Percentiles rank a stretch among this genome's conserved stretches.
Evolutionary conservation across 2,113 vertebrate species (phyloP).

Genomic region (Pogonocichla stellata): DNA sequence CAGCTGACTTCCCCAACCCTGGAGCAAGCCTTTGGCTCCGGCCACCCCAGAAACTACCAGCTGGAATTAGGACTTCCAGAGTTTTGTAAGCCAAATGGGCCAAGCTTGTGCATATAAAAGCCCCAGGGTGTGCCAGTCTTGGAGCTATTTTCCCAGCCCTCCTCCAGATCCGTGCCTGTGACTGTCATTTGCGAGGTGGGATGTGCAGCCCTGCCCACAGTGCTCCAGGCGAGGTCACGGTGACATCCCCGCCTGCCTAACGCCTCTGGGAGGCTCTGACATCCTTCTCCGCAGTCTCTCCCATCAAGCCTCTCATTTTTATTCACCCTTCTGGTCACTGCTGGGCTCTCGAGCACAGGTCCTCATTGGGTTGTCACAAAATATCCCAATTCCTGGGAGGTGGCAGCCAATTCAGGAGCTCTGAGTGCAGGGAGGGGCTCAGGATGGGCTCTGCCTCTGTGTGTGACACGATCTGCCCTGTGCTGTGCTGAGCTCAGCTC

Average conservation of each 20-base stretch:
- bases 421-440: not conserved
- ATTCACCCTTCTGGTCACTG: not conserved
- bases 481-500: fast-evolving
- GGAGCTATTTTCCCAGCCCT: not conserved
- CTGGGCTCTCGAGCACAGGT: not conserved
- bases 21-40: not conserved
- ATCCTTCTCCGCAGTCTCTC: not conserved
- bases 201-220: not conserved
- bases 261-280: not conserved
- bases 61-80: not conserved
- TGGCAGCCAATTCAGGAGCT: not conserved
- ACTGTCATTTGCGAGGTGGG: not conserved
- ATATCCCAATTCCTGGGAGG: not conserved
- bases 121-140: not conserved
- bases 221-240: not conserved
- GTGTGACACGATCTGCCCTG: fast-evolving
- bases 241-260: not conserved
- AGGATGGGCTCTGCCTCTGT: not conserved
- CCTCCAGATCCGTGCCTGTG: not conserved
- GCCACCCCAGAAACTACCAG: not conserved
- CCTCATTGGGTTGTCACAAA: not conserved
- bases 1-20: not conserved
- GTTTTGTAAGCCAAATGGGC: not conserved
- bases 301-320: not conserved
- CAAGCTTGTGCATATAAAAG: not conserved